A percentile compares a stretch with the other conserved stretches of the same genome.
phyloP scores from a whole-genome alignment of 2,888 invertebrate genomes.

The Lasioglossum pauxillum region DNA sequence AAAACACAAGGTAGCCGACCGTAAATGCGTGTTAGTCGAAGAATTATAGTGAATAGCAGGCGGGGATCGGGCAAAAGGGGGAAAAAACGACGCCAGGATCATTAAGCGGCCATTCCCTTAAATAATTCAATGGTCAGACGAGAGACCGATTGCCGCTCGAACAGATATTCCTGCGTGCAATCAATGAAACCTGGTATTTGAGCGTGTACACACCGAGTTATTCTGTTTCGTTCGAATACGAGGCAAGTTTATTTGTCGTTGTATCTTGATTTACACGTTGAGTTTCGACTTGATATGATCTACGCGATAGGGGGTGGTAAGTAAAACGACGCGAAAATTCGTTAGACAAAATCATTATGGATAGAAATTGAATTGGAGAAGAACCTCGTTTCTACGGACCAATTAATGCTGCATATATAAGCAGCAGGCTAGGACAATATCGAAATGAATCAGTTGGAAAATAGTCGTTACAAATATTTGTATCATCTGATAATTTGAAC shows the following conservation, averaged over 20 bases:
- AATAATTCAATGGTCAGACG: constrained; percentile 63
- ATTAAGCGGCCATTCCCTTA: constrained; percentile 53
- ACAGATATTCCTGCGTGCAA: constrained; percentile 56
- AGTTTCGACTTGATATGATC: constrained; percentile 63
- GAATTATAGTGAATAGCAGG: constrained; percentile 11
- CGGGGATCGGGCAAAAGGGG: not conserved
- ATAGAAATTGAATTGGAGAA: not conserved
- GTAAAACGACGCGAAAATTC: constrained; percentile 24
- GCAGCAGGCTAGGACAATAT: no score
- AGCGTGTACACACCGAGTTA: constrained; percentile 42
- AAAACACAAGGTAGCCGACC: not conserved
- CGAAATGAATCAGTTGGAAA: no score
- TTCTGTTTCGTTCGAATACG: constrained; percentile 56
- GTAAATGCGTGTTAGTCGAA: not conserved
- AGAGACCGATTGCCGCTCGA: constrained; percentile 39
- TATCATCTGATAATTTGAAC: no score
- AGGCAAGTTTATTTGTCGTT: constrained; percentile 57
- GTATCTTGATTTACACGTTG: constrained; percentile 68
- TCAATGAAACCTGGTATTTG: constrained; percentile 56
- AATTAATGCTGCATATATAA: no score
- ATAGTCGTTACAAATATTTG: no score
- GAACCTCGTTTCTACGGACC: not conserved
- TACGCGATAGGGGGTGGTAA: constrained; percentile 37
- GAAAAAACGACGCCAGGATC: constrained; percentile 18
- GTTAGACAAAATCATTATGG: not conserved